Evolutionary conservation across 1,140 invertebrate species (phyloP), one percentile per base, ranked within the genome.

Genomic region (Drosophila kepulauana): DNA sequence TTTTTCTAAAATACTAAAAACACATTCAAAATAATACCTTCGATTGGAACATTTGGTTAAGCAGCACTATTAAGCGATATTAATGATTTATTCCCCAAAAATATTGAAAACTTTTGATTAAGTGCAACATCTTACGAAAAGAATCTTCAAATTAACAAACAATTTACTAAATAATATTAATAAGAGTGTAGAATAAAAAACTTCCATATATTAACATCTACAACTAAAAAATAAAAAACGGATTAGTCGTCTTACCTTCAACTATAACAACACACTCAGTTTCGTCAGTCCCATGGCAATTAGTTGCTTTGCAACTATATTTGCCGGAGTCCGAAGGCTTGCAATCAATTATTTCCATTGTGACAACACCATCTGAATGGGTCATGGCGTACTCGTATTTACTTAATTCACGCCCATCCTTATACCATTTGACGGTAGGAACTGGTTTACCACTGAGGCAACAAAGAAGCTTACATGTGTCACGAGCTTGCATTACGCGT

Each of bases 391-490:
- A 99, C 86, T 99, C 97, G 88, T 97, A 96, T 92, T 97, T 97
- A 20, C 95, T 96, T 3, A 99, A 93, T 92, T 99, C 99, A 63
- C 95, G 94, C 25, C 96, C 97, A 92, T 99, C 98, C 93, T 99
- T 99, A 94, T 95, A 98, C 99, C 99, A 95, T 91, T 95, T 95
- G 1, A 98, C 98, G 16, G 97, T 97, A 1, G 99, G 98, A 69
- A 96, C 94, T 75, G 99, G 99, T 92, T 98, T 98, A 57, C 98
- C 98, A 79, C 96, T 96, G 10, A 99, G 94, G 92, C 98, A 99
- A 93, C 98, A 99, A 2, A 99, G 95, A n/a, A 99, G 94, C 94
- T 99, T 99, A 93, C 97, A 98, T 49, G 97, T 98, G 89, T 98
- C 96, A 52, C 97, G 94, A 80, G 98, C 96, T 93, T 99, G 99